These are phyloP conservation scores for Diorhabda carinulata DNA, from an alignment of 1,140 invertebrate species.

Conservation along the genomic window DNA sequence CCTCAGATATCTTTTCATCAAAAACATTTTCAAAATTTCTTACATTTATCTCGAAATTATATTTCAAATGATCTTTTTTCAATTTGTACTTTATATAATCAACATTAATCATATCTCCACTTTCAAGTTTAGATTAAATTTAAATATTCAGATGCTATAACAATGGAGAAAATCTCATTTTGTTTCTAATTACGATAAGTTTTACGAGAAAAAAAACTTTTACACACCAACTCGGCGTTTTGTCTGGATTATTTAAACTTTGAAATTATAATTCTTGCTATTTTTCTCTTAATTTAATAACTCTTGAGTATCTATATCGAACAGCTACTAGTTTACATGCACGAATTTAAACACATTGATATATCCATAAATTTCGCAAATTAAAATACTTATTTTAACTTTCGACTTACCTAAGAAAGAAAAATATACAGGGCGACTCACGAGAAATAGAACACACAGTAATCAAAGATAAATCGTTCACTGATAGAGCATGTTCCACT, in stretches of 20 bases:
- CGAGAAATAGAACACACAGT: background rate
- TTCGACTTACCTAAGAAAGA: conserved; percentile 1
- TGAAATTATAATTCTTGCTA: background rate
- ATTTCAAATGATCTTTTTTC: no score
- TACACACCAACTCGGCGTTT: no score
- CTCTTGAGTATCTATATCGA: background rate
- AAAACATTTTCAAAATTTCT: no score
- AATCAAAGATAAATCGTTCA: background rate
- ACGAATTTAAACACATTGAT: conserved; percentile 1
- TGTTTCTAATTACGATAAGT: no score
- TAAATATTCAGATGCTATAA: no score
- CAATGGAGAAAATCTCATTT: no score
- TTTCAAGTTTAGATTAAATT: no score
- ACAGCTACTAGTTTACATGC: background rate
- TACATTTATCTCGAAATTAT: no score
- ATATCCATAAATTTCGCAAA: background rate
- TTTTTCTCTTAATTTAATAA: background rate
- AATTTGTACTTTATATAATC: no score
- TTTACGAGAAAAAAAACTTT: no score
- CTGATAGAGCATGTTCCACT: background rate
- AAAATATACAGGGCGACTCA: background rate
- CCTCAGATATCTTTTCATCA: no score
- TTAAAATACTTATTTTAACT: background rate
- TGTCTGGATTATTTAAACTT: background rate
- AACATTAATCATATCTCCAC: no score